A percentile compares a stretch with the other conserved stretches of the same genome.
These are phyloP conservation scores for Clostera curtula DNA, from an alignment of 2,888 invertebrate genomes.

Conservation along the genomic window DNA sequence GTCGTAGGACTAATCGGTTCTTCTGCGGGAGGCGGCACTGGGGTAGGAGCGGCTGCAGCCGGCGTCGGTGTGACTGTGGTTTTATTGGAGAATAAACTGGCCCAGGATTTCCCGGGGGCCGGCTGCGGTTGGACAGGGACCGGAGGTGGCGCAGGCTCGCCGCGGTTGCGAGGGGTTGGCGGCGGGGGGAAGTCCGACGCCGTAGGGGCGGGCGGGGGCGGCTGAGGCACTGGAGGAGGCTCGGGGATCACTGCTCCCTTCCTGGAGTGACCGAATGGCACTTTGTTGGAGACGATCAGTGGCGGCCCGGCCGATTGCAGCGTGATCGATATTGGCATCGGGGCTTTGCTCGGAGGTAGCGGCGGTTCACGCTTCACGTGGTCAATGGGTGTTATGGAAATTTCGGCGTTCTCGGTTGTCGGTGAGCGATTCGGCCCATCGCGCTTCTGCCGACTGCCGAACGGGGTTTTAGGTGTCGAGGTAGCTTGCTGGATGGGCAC, in stretches of 20 bases:
- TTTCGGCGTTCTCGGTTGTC: slow-evolving; percentile 44
- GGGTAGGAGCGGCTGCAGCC: slow-evolving; percentile 20
- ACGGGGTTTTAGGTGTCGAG: slow-evolving; percentile 60
- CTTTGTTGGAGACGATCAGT: slow-evolving; percentile 65
- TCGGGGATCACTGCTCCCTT: slow-evolving; percentile 44
- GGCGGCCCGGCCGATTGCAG: slow-evolving; percentile 56
- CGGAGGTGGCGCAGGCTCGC: slow-evolving; percentile 46
- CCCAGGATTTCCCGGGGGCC: slow-evolving; percentile 77
- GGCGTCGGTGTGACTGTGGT: slow-evolving; percentile 24
- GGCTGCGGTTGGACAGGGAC: slow-evolving; percentile 49
- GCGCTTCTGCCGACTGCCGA: slow-evolving; percentile 63
- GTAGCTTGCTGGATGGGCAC: slow-evolving; percentile 62
- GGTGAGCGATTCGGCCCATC: slow-evolving; percentile 59
- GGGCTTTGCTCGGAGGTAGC: slow-evolving; percentile 60
- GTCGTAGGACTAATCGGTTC: slow-evolving; percentile 50
- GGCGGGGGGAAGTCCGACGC: slow-evolving; percentile 71
- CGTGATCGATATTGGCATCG: slow-evolving; percentile 70
- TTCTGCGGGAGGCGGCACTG: slow-evolving; percentile 32
- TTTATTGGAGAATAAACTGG: slow-evolving; percentile 77
- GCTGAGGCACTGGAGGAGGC: slow-evolving; percentile 50
- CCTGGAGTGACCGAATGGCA: slow-evolving; percentile 62
- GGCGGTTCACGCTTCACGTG: slow-evolving; percentile 55
- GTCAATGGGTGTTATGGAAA: slow-evolving; percentile 34
- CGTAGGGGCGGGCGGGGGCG: slow-evolving; percentile 61
- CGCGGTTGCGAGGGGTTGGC: slow-evolving; percentile 59